Evolutionary conservation across 2,888 invertebrate species (phyloP).

Genomic region (Andrena camellia): DNA sequence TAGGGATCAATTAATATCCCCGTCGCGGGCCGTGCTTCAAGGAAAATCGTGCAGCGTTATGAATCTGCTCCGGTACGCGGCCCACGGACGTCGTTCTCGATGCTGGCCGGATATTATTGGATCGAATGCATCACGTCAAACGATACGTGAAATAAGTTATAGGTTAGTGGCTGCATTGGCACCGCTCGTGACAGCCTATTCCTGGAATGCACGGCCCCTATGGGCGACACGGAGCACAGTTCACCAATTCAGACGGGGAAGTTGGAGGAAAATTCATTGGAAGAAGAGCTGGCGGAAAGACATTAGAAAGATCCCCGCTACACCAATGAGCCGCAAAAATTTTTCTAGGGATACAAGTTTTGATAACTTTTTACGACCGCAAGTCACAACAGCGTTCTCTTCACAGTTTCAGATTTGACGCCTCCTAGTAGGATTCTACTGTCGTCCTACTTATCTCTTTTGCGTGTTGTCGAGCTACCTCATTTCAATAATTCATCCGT

Average conservation of each 20-base stretch:
- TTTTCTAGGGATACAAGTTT: no score
- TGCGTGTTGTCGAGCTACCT: no score
- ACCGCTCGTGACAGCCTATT: conserved; percentile 85
- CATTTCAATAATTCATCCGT: no score
- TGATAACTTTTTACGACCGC: no score
- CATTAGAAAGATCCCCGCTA: no score
- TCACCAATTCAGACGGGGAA: conserved; percentile 29
- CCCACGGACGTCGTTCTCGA: conserved; percentile 55
- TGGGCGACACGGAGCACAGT: conserved; percentile 71
- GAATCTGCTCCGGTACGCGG: conserved; percentile 56
- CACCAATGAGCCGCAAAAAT: no score
- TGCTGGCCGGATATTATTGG: conserved; percentile 84
- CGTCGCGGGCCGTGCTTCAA: conserved; percentile 48
- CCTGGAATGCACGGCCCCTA: conserved; percentile 81
- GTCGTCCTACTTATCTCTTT: no score
- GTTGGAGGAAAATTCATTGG: conserved; percentile 4
- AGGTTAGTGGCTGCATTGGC: conserved; percentile 86
- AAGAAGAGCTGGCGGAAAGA: background rate
- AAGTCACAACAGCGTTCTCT: no score
- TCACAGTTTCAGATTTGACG: no score
- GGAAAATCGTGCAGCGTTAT: conserved; percentile 66
- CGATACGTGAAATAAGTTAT: conserved; percentile 86
- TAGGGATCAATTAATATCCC: conserved; percentile 70
- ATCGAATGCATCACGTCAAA: conserved; percentile 86
- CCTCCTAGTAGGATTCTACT: no score